These are phyloP conservation scores for Idris sp. DNA, from an alignment of 1,140 invertebrate genomes.

Conservation along the genomic window DNA sequence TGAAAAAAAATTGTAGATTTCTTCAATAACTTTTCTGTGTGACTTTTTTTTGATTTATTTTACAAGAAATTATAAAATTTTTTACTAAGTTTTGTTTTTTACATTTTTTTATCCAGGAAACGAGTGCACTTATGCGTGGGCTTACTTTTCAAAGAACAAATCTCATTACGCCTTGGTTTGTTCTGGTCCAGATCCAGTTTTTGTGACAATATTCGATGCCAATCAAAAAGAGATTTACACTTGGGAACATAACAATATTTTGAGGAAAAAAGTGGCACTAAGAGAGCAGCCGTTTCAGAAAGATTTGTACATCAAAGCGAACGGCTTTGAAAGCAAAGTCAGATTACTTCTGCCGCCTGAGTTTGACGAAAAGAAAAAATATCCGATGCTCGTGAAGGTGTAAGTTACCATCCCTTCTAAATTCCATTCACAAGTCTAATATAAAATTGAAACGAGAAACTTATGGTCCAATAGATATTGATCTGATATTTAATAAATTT, in stretches of 20 bases:
- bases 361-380: slow-evolving; percentile 72
- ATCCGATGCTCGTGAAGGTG: slow-evolving; percentile 71
- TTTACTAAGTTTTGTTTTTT: not conserved
- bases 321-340: slow-evolving; percentile 76
- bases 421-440: slow-evolving; percentile 29
- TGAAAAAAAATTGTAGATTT: too few relatives aligned
- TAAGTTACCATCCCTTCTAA: slow-evolving; percentile 64
- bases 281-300: slow-evolving; percentile 81
- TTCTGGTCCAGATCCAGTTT: slow-evolving; percentile 79
- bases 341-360: slow-evolving; percentile 75
- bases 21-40: too few relatives aligned
- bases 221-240: slow-evolving; percentile 61
- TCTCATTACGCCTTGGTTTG: slow-evolving; percentile 85
- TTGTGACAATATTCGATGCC: slow-evolving; percentile 59
- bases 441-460: too few relatives aligned
- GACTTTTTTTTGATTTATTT: not conserved
- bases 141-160: slow-evolving; percentile 81
- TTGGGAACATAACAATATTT: slow-evolving; percentile 82
- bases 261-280: slow-evolving; percentile 77
- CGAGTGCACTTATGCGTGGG: slow-evolving; percentile 82
- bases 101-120: slow-evolving; percentile 67
- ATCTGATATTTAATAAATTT: too few relatives aligned
- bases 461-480: too few relatives aligned
- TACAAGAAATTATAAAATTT: too few relatives aligned
- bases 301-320: slow-evolving; percentile 81